Percentiles rank a stretch among this genome's conserved stretches.
Conservation (phyloP, 1,140 invertebrate species). For the Tribolium castaneum region DNA sequence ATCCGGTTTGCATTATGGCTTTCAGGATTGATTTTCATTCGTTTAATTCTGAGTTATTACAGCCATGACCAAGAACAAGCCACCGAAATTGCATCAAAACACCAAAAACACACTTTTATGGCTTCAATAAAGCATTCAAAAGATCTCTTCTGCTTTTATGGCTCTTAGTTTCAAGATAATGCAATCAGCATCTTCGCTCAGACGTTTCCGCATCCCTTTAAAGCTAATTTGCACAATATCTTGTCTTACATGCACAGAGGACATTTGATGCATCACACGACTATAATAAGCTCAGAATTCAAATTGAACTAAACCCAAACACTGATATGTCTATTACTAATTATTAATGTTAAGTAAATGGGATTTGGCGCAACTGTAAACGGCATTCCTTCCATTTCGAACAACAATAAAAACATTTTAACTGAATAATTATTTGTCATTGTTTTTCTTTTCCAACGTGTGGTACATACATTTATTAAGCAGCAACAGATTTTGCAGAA, state of each 20-base stretch:
- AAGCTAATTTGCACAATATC: slow-evolving; percentile 1
- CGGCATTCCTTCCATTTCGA: neutral
- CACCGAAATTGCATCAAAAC: no score
- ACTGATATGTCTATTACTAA: slow-evolving; percentile 13
- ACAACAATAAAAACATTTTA: neutral
- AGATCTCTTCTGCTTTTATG: neutral
- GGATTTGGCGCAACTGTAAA: neutral
- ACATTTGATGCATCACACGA: neutral
- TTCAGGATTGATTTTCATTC: slow-evolving; percentile 38
- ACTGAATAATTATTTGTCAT: no score
- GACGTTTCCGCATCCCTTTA: neutral
- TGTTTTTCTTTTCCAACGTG: no score
- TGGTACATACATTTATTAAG: no score
- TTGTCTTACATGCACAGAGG: slow-evolving; percentile 17
- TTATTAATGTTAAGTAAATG: slow-evolving; percentile 22
- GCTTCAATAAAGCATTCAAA: no score
- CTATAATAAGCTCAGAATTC: slow-evolving; percentile 1
- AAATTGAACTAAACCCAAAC: slow-evolving; percentile 2
- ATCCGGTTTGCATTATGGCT: slow-evolving; percentile 37
- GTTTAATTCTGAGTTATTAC: slow-evolving; percentile 29
- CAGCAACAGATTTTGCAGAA: no score
- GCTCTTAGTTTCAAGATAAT: neutral
- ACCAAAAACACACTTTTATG: no score
- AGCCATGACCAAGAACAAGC: no score
- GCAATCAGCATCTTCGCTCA: neutral